These are phyloP conservation scores for Antechinus flavipes DNA, from an alignment of 2,113 vertebrate genomes.

Conservation along the genomic window DNA sequence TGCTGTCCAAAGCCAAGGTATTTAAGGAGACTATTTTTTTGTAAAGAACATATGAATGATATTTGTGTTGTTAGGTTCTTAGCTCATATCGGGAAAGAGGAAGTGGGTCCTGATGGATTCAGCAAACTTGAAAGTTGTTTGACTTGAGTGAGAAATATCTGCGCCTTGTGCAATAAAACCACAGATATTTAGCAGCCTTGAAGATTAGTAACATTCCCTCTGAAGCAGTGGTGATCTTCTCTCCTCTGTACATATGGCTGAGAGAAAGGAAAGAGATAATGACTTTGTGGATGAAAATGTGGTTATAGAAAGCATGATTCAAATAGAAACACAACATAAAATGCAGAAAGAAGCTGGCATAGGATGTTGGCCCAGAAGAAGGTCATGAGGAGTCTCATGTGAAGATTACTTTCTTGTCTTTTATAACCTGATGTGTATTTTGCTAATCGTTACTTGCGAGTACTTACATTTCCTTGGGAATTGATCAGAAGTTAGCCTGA, in stretches of 20 bases:
- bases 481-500: conserved; percentile 13
- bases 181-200: neutral
- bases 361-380: neutral
- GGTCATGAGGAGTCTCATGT: neutral
- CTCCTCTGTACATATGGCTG: neutral
- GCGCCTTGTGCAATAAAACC: neutral
- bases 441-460: conserved; percentile 11
- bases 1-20: neutral
- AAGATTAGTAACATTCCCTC: conserved; percentile 33
- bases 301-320: conserved; percentile 10
- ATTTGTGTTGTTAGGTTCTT: conserved; percentile 37
- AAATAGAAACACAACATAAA: conserved; percentile 12
- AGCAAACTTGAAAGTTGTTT: conserved; percentile 32
- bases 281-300: neutral
- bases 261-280: conserved; percentile 35
- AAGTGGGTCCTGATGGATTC: conserved; percentile 18
- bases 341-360: neutral
- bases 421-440: conserved; percentile 13
- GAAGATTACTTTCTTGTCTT: conserved; percentile 10
- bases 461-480: neutral
- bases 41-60: conserved; percentile 30
- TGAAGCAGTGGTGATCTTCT: conserved; percentile 8
- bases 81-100: conserved; percentile 32
- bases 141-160: conserved; percentile 43
- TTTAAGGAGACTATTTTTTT: conserved; percentile 46